A percentile compares a stretch with the other conserved stretches of the same genome.
Conservation (phyloP, 2,797 vertebrate genomes). For the Melanotaenia pygmaea region DNA sequence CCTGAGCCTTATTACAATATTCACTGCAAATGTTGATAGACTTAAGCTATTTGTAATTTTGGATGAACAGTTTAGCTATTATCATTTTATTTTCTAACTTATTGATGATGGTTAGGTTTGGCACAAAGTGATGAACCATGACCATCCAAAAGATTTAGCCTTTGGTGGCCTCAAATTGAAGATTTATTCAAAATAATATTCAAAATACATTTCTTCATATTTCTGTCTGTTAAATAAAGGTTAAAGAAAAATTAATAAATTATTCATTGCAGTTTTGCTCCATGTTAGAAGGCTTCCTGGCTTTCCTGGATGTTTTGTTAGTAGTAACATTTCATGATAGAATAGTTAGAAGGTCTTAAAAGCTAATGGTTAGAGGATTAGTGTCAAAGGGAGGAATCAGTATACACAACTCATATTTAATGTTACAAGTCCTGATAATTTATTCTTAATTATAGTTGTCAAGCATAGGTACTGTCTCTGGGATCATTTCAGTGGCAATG, state of each 20-base stretch:
- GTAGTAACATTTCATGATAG: background rate
- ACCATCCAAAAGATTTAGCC: too few relatives aligned
- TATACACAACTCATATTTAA: background rate
- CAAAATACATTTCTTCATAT: too few relatives aligned
- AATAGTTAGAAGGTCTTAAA: background rate
- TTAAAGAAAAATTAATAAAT: background rate
- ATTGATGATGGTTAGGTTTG: too few relatives aligned
- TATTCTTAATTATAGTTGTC: background rate
- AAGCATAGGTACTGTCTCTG: background rate
- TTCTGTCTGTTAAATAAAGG: too few relatives aligned
- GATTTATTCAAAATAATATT: too few relatives aligned
- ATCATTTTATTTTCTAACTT: too few relatives aligned
- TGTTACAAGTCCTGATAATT: background rate
- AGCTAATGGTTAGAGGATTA: conserved; percentile 7
- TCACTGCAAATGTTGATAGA: background rate
- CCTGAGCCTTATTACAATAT: background rate
- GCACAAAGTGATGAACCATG: too few relatives aligned
- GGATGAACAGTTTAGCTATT: too few relatives aligned
- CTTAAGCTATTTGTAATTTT: background rate
- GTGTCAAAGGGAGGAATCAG: background rate
- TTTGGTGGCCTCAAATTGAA: too few relatives aligned
- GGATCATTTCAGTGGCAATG: background rate
- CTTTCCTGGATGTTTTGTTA: background rate
- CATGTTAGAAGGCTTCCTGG: background rate
- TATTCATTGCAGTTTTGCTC: too few relatives aligned